phyloP scores from a whole-genome alignment of 2,797 vertebrate genomes.

The Nannoperca obscura region DNA sequence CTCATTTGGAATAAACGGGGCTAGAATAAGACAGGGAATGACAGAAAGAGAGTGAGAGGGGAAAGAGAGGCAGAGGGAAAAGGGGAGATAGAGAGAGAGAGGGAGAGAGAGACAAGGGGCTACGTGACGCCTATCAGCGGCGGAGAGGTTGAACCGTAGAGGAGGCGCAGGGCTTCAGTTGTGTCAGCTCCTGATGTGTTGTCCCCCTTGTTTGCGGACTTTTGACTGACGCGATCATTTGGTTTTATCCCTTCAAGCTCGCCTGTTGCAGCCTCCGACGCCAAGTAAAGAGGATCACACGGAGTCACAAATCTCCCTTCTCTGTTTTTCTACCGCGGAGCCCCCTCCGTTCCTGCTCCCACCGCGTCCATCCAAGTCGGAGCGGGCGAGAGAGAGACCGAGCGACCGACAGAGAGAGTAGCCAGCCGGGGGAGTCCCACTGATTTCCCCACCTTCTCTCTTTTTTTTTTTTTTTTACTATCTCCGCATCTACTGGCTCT shows the following conservation, averaged over 20 bases:
- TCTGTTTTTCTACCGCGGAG: slow-evolving; percentile 55
- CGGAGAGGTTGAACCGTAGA: slow-evolving; percentile 80
- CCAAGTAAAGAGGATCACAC: slow-evolving; percentile 83
- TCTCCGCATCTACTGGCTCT: slow-evolving; percentile 51
- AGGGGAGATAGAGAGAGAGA: slow-evolving; percentile 66
- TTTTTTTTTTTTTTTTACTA: slow-evolving; percentile 9
- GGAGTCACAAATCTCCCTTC: slow-evolving; percentile 72
- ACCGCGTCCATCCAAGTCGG: slow-evolving; percentile 80
- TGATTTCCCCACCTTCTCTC: not conserved
- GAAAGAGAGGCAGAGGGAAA: slow-evolving; percentile 46
- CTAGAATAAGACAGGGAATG: slow-evolving; percentile 62
- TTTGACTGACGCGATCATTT: slow-evolving; percentile 94
- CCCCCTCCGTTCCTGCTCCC: slow-evolving; percentile 70
- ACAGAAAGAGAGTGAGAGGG: slow-evolving; percentile 64
- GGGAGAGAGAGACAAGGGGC: slow-evolving; percentile 68
- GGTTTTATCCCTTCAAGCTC: slow-evolving; percentile 92
- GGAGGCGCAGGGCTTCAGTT: slow-evolving; percentile 83
- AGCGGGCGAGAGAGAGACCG: slow-evolving; percentile 60
- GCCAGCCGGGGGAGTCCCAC: slow-evolving; percentile 44
- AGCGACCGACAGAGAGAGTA: slow-evolving; percentile 65
- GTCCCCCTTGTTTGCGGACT: slow-evolving; percentile 87
- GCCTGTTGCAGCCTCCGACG: slow-evolving; percentile 93
- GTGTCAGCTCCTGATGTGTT: slow-evolving; percentile 87
- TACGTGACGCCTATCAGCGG: slow-evolving; percentile 84
- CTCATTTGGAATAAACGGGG: slow-evolving; percentile 46